Evolutionary conservation across 2,797 vertebrate genomes (phyloP).

Genomic region (Arvicola amphibius): DNA sequence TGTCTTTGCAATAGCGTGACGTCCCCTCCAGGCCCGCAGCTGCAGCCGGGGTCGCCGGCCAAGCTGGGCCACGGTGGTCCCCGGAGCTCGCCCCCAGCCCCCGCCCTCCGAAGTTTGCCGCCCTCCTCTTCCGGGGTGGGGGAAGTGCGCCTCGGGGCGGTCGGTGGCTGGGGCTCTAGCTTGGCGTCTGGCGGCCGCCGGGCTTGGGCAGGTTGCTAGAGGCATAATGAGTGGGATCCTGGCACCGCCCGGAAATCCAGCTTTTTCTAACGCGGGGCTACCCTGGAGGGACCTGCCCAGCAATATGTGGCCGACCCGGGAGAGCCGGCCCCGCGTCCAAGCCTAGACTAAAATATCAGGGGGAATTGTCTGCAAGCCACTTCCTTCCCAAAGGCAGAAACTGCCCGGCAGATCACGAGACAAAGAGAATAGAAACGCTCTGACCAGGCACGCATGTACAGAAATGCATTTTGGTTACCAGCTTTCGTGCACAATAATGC

Average conservation of each 20-base stretch:
- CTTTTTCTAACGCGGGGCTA: neutral
- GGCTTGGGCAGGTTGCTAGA: slow-evolving; percentile 66
- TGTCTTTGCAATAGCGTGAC: neutral
- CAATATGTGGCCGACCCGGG: slow-evolving; percentile 72
- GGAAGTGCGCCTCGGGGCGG: slow-evolving; percentile 67
- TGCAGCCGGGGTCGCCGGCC: neutral
- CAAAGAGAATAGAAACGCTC: slow-evolving; percentile 70
- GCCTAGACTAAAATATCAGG: neutral
- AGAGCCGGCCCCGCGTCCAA: slow-evolving; percentile 26
- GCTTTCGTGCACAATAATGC: slow-evolving; percentile 50
- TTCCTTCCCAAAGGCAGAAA: slow-evolving; percentile 70
- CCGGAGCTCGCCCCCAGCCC: slow-evolving; percentile 39
- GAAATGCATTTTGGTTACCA: slow-evolving; percentile 51
- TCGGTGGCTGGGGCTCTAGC: neutral
- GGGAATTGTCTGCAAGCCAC: slow-evolving; percentile 62
- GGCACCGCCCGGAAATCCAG: slow-evolving; percentile 67
- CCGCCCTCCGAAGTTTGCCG: slow-evolving; percentile 70
- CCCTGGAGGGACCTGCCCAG: slow-evolving; percentile 54
- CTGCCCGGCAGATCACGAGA: slow-evolving; percentile 64
- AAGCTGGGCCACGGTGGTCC: slow-evolving; percentile 47
- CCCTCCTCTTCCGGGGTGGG: slow-evolving; percentile 79
- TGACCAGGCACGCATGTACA: neutral
- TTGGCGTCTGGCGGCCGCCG: neutral
- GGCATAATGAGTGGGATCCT: slow-evolving; percentile 38
- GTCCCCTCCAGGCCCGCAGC: neutral